Conservation (phyloP, 23 tunicate genomes). For the Phallusia fumigata region DNA sequence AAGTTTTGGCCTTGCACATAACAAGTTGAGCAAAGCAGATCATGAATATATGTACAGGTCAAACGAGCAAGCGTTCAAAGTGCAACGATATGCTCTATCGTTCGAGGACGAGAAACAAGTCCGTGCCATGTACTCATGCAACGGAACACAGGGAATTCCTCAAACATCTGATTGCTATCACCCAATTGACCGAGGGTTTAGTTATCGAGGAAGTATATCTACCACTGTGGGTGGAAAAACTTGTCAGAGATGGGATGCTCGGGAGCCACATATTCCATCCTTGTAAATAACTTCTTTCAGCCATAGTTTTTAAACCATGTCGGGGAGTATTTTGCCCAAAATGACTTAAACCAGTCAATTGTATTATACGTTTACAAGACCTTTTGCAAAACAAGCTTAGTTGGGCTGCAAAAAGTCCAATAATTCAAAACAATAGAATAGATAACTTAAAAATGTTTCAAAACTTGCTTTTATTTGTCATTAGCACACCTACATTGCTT, state of each 20-base stretch:
- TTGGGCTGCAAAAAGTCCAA: not conserved
- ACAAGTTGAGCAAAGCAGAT: no score
- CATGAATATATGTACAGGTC: not conserved
- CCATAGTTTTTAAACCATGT: no score
- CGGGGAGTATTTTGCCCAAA: no score
- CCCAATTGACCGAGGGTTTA: constrained; percentile 29
- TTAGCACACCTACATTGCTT: not conserved
- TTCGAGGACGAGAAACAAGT: not conserved
- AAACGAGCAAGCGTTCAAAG: not conserved
- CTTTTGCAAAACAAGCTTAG: no score
- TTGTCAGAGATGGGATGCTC: constrained; percentile 32
- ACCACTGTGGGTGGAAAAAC: constrained; percentile 10
- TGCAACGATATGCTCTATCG: not conserved
- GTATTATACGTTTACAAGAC: no score
- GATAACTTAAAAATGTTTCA: no score
- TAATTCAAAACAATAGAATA: no score
- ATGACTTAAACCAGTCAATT: no score
- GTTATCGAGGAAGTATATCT: constrained; percentile 24
- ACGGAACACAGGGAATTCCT: constrained; percentile 1
- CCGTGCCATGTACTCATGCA: not conserved
- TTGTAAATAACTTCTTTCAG: not conserved
- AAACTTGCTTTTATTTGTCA: not conserved
- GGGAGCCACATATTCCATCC: constrained; percentile 15
- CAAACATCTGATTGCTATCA: constrained; percentile 24
- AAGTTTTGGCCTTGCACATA: no score